Evolutionary conservation across 2,113 vertebrate species (phyloP).

Genomic region (Erythrocebus patas): DNA sequence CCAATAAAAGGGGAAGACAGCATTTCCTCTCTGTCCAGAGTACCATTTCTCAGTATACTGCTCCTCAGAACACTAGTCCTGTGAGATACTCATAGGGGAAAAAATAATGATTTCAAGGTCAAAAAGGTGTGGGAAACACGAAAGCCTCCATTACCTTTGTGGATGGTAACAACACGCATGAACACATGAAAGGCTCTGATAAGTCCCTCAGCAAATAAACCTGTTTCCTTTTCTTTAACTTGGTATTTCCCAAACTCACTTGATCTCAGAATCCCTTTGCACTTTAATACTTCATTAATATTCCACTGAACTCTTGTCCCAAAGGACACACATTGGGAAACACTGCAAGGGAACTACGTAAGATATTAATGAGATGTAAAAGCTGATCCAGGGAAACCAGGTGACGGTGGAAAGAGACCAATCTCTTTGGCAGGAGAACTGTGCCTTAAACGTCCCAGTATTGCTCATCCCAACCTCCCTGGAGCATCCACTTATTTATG

Average conservation of each 20-base stretch:
- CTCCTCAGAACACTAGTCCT: background rate
- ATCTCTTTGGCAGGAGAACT: background rate
- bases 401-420: background rate
- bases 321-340: background rate
- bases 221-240: background rate
- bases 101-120: background rate
- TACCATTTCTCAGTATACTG: background rate
- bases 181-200: background rate
- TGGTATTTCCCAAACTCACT: background rate
- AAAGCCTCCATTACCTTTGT: background rate
- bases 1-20: background rate
- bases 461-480: background rate
- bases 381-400: background rate
- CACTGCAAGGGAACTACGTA: background rate
- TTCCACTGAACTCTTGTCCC: background rate
- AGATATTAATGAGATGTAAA: background rate
- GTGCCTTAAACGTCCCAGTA: background rate
- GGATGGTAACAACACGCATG: background rate
- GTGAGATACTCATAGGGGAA: background rate
- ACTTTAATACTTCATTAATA: background rate
- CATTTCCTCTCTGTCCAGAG: background rate
- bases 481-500: background rate
- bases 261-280: background rate
- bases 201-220: background rate
- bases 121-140: background rate